Conservation (phyloP, 2,797 vertebrate species). For the Anableps anableps region DNA sequence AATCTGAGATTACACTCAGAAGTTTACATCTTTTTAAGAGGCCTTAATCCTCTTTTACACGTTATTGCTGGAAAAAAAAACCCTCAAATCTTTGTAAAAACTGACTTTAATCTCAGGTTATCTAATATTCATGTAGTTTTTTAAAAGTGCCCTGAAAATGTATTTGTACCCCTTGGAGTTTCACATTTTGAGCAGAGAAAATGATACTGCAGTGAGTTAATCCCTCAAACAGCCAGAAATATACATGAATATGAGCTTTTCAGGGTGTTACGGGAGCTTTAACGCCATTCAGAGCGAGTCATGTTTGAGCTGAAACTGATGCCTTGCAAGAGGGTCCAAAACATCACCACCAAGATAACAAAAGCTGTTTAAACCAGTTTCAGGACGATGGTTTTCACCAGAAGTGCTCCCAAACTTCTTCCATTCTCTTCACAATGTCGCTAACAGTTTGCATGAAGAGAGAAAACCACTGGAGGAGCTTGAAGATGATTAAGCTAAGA, state of each 20-base stretch:
- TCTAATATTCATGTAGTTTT: neutral
- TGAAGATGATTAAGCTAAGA: slow-evolving; percentile 1
- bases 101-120: neutral
- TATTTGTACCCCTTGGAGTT: neutral
- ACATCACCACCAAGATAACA: neutral
- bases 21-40: no score
- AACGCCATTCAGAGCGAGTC: neutral
- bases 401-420: neutral
- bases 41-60: neutral
- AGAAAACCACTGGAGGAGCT: neutral
- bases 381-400: neutral
- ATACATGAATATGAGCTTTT: neutral
- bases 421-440: neutral
- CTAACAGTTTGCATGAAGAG: neutral
- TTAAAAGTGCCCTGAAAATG: neutral
- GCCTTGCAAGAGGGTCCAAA: neutral
- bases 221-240: neutral
- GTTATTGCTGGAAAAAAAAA: neutral
- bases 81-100: neutral
- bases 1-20: no score
- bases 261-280: neutral
- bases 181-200: neutral
- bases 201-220: neutral
- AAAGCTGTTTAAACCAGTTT: neutral
- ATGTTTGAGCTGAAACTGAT: neutral